Base-by-base conservation (phyloP, 1,140 invertebrate genomes). In the Cephus cinctus region DNA sequence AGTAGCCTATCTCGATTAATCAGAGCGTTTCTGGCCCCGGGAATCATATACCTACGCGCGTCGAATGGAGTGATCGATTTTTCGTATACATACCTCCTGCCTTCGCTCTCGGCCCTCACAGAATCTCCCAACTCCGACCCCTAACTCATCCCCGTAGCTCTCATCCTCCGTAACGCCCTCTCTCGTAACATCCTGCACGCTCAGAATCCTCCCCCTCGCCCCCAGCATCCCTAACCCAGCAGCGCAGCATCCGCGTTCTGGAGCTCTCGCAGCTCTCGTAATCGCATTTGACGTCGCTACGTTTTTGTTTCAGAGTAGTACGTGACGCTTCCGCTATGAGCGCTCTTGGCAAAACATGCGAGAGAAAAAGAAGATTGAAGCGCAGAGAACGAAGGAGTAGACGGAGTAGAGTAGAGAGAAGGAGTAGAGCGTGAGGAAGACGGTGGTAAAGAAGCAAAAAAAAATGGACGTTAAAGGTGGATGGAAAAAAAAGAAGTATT, bases 231-330 rank as follows among this genome's bases (percentile, higher is more conserved):
- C 67, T 68, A 68, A 67, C 65, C 67, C 69, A 66, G 38, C 20
- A 36, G 68, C 68, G 48, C 69, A 72, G 61, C 70, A 72, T 71
- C 65, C 72, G 71, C 68, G 72, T 75, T 73, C 71, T 72, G 63
- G 67, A 73, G 69, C 66, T 72, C 69, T 73, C 68, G 72, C 71
- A 69, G 71, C 66, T 73, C 65, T 72, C 60, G 71, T 75, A 75
- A 75, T 75, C 68, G 68, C 63, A 75, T 75, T 74, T 75, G 69
- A 74, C 68, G 73, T 75, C 67, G 71, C 73, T 74, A 73, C 70
- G 71, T 75, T 75, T 74, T 75, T 75, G 73, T 75, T 75, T 75
- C 71, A 73, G 69, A 70, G 65, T 67, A 68, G 73, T 74, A 73
- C 71, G 71, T 74, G 73, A 73, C 69, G 73, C 70, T 72, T 71